These are phyloP conservation scores for Uropsilus gracilis DNA, from an alignment of 2,113 vertebrate genomes.

Conservation along the genomic window DNA sequence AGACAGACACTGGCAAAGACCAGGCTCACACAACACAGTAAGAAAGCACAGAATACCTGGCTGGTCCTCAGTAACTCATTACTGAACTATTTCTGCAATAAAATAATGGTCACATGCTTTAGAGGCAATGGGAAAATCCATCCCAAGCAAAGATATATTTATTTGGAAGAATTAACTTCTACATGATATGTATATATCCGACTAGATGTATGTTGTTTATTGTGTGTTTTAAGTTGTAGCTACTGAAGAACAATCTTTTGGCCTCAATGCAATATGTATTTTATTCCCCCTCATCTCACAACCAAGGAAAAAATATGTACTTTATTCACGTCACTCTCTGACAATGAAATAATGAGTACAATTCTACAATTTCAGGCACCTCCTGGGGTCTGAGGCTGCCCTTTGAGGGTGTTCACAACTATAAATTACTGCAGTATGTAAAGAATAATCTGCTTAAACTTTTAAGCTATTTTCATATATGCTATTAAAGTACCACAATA, in stretches of 20 bases:
- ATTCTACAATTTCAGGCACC: background rate
- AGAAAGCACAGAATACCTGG: background rate
- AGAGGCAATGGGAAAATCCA: background rate
- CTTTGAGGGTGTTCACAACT: background rate
- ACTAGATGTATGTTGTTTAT: background rate
- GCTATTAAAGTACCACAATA: background rate
- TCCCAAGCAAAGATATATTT: background rate
- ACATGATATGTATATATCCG: background rate
- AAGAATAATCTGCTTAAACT: background rate
- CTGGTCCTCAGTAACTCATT: background rate
- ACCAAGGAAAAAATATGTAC: background rate
- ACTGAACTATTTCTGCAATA: background rate
- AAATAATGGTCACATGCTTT: background rate
- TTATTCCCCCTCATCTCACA: background rate
- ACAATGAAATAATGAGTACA: background rate
- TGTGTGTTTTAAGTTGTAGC: background rate
- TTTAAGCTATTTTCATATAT: slow-evolving; percentile 25
- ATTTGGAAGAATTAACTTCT: background rate
- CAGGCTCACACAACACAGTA: accelerated
- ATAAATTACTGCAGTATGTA: background rate
- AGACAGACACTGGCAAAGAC: background rate
- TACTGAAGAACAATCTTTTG: background rate
- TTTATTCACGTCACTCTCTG: background rate
- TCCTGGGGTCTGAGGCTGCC: background rate
- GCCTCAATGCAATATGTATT: background rate